Evolutionary conservation across 1,140 invertebrate genomes (phyloP), one percentile per base, ranked within the genome.

Genomic region (Drosophila subpulchrella): DNA sequence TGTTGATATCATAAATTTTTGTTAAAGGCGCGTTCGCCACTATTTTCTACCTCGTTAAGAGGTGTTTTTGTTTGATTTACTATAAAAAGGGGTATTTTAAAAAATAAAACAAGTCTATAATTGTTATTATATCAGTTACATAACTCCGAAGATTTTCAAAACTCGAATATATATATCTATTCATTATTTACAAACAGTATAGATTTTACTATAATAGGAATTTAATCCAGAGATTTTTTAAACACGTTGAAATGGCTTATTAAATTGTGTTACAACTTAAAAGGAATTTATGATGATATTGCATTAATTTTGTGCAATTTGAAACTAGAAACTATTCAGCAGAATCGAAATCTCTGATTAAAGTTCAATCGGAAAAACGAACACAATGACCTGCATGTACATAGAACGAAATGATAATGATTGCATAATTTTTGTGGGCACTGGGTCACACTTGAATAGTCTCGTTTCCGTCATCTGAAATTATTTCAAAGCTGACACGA

Each of bases 401-500:
- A 24, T 6, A 36, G 15, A 17, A 12, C 7, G 6, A 15, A 17
- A 51, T 20, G 5, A 10, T 36, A 34, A 36, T 51, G 30, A 17
- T 51, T 15, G 50, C 15, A 51, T 59, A 62, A 63, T 63, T 63
- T 63, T 57, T 17, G 17, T 61, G 54, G 13, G 8, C 17, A 15
- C 38, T 54, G 13, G 30, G n/a, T 41, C 30, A 67, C 60, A 67
- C 63, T 70, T 54, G 10, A 68, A 70, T 68, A 66, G 63, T 51
- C 27, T 42, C 20, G 48, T 55, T 54, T 39, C 53, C 48, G 54
- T 24, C 48, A 56, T 46, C 60, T 56, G 51, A 46, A 77, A 77
- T 73, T 77, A 77, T 71, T 56, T 70, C 50, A 67, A 76, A 68
- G 44, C 55, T 57, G 56, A 39, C 75, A 78, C 42, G 51, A 20